Evolutionary conservation across 2,797 vertebrate genomes (phyloP).

Genomic region (Amniataba percoides): DNA sequence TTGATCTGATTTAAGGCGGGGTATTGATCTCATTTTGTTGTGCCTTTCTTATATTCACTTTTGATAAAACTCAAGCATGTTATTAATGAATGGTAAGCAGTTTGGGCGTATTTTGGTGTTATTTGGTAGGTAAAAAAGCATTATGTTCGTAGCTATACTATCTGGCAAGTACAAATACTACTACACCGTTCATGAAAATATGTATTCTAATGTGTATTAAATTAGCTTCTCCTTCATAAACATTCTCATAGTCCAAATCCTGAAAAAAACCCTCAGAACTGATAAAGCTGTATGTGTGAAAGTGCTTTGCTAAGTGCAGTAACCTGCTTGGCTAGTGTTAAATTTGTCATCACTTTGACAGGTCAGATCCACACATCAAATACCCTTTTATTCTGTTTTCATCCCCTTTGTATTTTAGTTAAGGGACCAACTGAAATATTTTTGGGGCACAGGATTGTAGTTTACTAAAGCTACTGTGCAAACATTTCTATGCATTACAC

Average conservation of each 20-base stretch:
- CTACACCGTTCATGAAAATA: slow-evolving; percentile 56
- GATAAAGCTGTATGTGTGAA: slow-evolving; percentile 58
- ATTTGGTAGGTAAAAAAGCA: slow-evolving; percentile 58
- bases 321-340: slow-evolving; percentile 62
- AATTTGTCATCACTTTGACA: slow-evolving; percentile 55
- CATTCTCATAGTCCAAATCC: slow-evolving; percentile 54
- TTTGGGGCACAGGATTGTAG: slow-evolving; percentile 81
- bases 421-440: slow-evolving; percentile 84
- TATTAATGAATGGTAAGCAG: slow-evolving; percentile 60
- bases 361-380: slow-evolving; percentile 53
- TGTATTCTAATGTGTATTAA: slow-evolving; percentile 62
- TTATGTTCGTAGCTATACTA: slow-evolving; percentile 71
- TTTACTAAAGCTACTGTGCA: slow-evolving; percentile 84
- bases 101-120: slow-evolving; percentile 67
- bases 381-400: slow-evolving; percentile 47
- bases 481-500: slow-evolving; percentile 89
- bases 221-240: slow-evolving; percentile 57
- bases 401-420: slow-evolving; percentile 76
- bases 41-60: slow-evolving; percentile 82
- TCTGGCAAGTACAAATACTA: slow-evolving; percentile 65
- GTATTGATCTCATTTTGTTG: slow-evolving; percentile 77
- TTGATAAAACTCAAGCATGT: slow-evolving; percentile 75
- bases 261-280: slow-evolving; percentile 45
- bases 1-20: slow-evolving; percentile 63
- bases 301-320: slow-evolving; percentile 70